phyloP scores from a whole-genome alignment of 2,888 invertebrate genomes.

The Sarcophaga subvicina region DNA sequence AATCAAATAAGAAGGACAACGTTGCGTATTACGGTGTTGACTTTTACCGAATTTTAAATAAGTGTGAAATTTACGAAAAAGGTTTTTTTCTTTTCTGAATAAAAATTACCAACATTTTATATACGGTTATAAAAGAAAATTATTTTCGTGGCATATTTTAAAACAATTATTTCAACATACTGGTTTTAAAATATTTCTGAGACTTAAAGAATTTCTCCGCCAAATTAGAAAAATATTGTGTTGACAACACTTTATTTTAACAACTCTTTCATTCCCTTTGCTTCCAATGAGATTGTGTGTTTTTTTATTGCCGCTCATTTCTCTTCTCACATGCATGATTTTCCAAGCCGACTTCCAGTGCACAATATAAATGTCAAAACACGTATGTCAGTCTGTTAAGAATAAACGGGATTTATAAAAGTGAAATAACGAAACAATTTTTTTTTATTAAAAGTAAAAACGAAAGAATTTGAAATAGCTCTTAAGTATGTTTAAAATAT shows the following conservation, averaged over 20 bases:
- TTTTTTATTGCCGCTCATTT: not conserved
- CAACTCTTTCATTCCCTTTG: not conserved
- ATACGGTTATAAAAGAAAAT: too few species aligned
- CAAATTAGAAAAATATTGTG: too few species aligned
- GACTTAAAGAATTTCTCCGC: not conserved
- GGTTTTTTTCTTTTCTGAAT: too few species aligned
- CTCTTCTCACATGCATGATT: not conserved
- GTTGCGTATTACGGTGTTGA: too few species aligned
- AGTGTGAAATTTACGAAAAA: too few species aligned
- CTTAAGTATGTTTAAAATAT: conserved; percentile 75
- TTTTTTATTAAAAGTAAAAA: not conserved
- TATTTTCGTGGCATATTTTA: too few species aligned
- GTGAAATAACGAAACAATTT: conserved; percentile 17
- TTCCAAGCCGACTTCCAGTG: conserved; percentile 62
- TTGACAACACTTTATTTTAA: conserved; percentile 1
- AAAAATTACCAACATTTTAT: too few species aligned
- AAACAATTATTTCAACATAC: too few species aligned
- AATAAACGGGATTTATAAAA: conserved; percentile 27
- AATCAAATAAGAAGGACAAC: too few species aligned
- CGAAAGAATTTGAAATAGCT: conserved; percentile 59
- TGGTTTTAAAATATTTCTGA: not conserved
- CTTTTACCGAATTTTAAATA: too few species aligned
- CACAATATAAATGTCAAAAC: conserved; percentile 41
- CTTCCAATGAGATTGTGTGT: not conserved
- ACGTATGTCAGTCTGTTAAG: conserved; percentile 20